Conservation (phyloP, 2,113 vertebrate genomes). For the Clupea harengus region DNA sequence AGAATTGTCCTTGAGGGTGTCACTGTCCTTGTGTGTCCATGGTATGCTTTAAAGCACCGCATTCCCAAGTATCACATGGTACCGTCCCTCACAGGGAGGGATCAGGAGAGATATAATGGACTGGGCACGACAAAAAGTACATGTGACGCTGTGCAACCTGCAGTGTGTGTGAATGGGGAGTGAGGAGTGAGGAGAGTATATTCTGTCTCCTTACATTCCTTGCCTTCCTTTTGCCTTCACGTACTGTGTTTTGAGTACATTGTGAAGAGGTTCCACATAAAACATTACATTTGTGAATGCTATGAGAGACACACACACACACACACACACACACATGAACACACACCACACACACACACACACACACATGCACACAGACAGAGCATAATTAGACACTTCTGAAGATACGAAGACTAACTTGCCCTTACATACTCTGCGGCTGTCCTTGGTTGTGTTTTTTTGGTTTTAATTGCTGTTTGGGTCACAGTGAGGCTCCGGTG, state of each 20-base stretch:
- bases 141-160: not conserved
- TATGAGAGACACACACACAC: not conserved
- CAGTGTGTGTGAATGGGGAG: not conserved
- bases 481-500: not conserved
- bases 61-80: not conserved
- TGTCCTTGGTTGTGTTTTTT: not conserved
- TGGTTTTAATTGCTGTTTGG: not conserved
- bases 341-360: not conserved
- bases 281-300: not conserved
- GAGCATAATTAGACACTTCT: not conserved
- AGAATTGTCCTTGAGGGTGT: not conserved
- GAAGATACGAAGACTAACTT: too few relatives aligned
- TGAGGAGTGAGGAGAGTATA: not conserved
- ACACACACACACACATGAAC: not conserved
- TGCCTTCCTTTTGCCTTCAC: not conserved
- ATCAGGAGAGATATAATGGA: not conserved
- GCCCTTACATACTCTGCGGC: not conserved
- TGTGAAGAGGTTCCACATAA: not conserved
- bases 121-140: not conserved
- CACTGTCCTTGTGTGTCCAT: not conserved
- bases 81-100: not conserved
- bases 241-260: not conserved
- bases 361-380: not conserved
- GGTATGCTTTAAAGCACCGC: not conserved
- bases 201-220: not conserved